A percentile compares a stretch with the other conserved stretches of the same genome.
Conservation (phyloP, 2,888 invertebrate species). For the Scaptomyza tumidula region DNA sequence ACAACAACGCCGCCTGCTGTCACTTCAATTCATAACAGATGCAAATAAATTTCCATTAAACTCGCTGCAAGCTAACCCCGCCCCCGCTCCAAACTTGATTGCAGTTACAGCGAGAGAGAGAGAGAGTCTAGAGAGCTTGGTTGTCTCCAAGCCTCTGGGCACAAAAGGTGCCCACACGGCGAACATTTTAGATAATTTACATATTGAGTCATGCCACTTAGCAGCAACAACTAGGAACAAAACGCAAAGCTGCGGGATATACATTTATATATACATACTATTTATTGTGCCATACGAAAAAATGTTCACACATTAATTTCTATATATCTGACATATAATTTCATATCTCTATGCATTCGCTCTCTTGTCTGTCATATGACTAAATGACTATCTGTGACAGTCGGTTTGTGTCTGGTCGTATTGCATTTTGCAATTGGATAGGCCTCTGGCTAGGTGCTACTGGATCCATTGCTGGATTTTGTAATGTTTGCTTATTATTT, state of each 20-base stretch:
- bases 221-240: slow-evolving; percentile 19
- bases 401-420: slow-evolving; percentile 1
- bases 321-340: slow-evolving; percentile 36
- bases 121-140: slow-evolving; percentile 11
- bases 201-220: slow-evolving; percentile 53
- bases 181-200: slow-evolving; percentile 67
- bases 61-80: slow-evolving; percentile 21
- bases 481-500: slow-evolving; percentile 64
- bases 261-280: not conserved
- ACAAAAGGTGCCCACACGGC: slow-evolving; percentile 56
- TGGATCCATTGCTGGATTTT: slow-evolving; percentile 35
- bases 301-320: slow-evolving; percentile 70
- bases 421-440: slow-evolving; percentile 50
- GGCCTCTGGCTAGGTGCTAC: slow-evolving; percentile 27
- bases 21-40: slow-evolving; percentile 74
- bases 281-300: not conserved
- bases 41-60: slow-evolving; percentile 78
- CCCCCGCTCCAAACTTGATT: slow-evolving; percentile 11
- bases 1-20: slow-evolving; percentile 73
- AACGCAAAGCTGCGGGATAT: slow-evolving; percentile 16
- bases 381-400: slow-evolving; percentile 27
- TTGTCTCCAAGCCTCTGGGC: too few species aligned
- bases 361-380: slow-evolving; percentile 21
- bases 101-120: slow-evolving; percentile 8
- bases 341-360: slow-evolving; percentile 9